A percentile compares a stretch with the other conserved stretches of the same genome.
Conservation (phyloP, 2,113 vertebrate genomes). For the Cryptotis parvus region DNA sequence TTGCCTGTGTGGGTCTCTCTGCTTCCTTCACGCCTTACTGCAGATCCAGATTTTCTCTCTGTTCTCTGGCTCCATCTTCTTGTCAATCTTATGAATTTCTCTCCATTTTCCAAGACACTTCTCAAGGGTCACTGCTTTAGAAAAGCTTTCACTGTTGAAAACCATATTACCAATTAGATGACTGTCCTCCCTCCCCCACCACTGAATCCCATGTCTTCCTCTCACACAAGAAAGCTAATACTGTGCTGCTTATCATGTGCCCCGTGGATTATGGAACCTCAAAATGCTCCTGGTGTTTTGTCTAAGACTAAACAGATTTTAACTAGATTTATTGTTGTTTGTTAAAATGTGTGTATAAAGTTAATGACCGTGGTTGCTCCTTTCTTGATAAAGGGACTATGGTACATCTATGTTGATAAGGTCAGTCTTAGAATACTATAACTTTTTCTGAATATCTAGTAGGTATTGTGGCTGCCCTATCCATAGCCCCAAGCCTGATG, state of each 20-base stretch:
- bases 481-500: too few species aligned
- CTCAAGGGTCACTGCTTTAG: not conserved
- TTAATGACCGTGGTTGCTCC: not conserved
- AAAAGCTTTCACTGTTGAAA: not conserved
- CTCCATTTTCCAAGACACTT: not conserved
- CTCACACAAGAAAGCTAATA: not conserved
- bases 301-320: not conserved
- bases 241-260: not conserved
- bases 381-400: not conserved
- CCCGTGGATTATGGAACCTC: not conserved
- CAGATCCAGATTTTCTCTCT: not conserved
- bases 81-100: not conserved
- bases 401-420: not conserved
- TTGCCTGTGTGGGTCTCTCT: not conserved
- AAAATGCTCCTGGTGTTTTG: not conserved
- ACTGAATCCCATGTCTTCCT: not conserved
- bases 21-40: not conserved
- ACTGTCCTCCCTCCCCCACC: not conserved
- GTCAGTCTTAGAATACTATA: not conserved
- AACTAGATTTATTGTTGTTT: not conserved
- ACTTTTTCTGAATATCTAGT: not conserved
- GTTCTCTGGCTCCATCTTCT: not conserved
- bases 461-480: not conserved
- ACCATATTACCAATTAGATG: not conserved
- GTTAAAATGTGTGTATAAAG: not conserved